A percentile compares a stretch with the other conserved stretches of the same genome.
Evolutionary conservation across 1,140 invertebrate species (phyloP).

Genomic region (Melitaea cinxia): DNA sequence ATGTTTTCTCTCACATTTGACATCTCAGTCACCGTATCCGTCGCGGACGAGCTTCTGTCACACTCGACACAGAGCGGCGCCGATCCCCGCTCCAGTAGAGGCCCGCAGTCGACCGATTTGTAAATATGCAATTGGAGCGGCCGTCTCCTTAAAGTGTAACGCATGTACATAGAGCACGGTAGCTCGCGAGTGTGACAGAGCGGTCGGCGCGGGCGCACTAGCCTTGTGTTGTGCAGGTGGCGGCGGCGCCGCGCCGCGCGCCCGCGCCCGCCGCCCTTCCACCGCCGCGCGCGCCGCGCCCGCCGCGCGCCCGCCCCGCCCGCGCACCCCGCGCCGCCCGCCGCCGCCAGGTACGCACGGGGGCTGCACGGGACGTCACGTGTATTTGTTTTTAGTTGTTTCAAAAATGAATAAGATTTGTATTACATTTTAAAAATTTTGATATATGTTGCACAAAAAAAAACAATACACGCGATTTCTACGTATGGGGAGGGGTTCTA

Average conservation of each 20-base stretch:
- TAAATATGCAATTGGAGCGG: not conserved
- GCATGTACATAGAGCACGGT: conserved; percentile 6
- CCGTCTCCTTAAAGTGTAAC: not conserved
- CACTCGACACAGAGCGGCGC: conserved; percentile 26
- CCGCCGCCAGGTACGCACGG: not conserved
- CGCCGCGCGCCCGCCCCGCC: conserved; percentile 36
- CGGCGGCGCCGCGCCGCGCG: conserved; percentile 55
- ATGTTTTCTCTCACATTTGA: conserved; percentile 17
- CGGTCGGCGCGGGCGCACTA: conserved; percentile 41
- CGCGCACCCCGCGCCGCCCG: conserved; percentile 13
- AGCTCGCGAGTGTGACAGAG: conserved; percentile 35
- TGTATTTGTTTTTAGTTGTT: too few relatives aligned
- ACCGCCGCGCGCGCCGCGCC: conserved; percentile 68
- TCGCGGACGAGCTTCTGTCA: conserved; percentile 41
- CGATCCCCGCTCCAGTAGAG: conserved; percentile 33
- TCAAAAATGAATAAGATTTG: too few relatives aligned
- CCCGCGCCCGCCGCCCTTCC: conserved; percentile 75
- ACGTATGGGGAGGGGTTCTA: too few relatives aligned
- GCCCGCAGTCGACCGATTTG: not conserved
- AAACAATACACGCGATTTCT: too few relatives aligned
- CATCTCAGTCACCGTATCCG: conserved; percentile 23
- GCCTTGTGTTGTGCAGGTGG: conserved; percentile 63
- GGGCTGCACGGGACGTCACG: not conserved
- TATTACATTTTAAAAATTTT: too few relatives aligned
- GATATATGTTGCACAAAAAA: too few relatives aligned